Conservation (phyloP, 2,888 invertebrate species). For the Caenorhabditis virilis region DNA sequence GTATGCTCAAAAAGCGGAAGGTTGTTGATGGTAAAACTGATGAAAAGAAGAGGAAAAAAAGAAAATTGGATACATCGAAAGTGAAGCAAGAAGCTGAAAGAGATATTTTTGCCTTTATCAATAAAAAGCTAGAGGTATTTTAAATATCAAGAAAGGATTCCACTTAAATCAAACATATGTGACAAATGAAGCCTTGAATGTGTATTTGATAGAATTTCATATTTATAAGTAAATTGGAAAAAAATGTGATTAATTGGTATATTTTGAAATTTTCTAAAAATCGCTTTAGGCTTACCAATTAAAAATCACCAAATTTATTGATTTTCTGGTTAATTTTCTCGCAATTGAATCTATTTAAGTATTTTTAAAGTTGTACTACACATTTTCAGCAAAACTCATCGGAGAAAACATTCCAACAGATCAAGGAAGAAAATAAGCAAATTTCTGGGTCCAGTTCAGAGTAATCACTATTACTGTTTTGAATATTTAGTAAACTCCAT, state of each 20-base stretch:
- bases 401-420: constrained; percentile 7
- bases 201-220: too few relatives aligned
- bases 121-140: constrained; percentile 30
- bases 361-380: too few relatives aligned
- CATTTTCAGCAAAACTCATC: constrained; percentile 12
- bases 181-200: too few relatives aligned
- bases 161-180: neutral
- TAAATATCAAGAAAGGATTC: neutral
- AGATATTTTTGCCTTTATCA: constrained; percentile 46
- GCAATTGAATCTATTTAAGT: too few relatives aligned
- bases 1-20: constrained; percentile 35
- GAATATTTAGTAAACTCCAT: neutral
- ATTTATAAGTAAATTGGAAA: too few relatives aligned
- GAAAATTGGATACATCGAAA: too few relatives aligned
- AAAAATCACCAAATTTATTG: too few relatives aligned
- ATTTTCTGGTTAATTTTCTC: too few relatives aligned
- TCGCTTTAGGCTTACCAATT: too few relatives aligned
- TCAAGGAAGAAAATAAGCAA: constrained; percentile 23
- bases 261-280: too few relatives aligned
- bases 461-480: neutral
- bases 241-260: too few relatives aligned
- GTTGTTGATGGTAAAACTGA: constrained; percentile 19
- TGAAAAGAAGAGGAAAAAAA: constrained; percentile 11
- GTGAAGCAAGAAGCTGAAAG: constrained; percentile 11
- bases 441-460: constrained; percentile 4